phyloP scores from a whole-genome alignment of 2,797 vertebrate genomes.

The Carduelis carduelis region DNA sequence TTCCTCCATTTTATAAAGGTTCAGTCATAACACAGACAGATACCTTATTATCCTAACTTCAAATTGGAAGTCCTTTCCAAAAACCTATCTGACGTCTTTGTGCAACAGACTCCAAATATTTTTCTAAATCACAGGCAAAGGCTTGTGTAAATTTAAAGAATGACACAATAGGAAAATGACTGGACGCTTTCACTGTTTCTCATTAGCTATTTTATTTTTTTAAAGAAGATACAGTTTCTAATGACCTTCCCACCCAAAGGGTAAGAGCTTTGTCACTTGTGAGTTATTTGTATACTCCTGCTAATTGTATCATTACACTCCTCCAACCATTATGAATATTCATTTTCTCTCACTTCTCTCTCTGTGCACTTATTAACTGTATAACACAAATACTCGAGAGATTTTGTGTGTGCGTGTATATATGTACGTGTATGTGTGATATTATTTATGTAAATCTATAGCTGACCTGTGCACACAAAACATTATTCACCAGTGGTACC shows the following conservation, averaged over 20 bases:
- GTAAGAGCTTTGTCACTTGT: conserved; percentile 49
- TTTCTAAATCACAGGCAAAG: neutral
- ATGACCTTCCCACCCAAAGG: conserved; percentile 35
- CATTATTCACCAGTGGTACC: neutral
- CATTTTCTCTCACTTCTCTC: conserved; percentile 52
- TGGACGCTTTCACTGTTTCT: neutral
- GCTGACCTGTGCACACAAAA: conserved; percentile 1
- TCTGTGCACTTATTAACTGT: conserved; percentile 41
- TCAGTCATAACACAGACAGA: neutral
- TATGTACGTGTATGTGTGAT: neutral
- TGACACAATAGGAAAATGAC: neutral
- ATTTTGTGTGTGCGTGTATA: neutral
- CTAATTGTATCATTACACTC: conserved; percentile 59
- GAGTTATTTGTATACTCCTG: conserved; percentile 53
- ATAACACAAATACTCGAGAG: conserved; percentile 14
- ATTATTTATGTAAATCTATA: conserved; percentile 4
- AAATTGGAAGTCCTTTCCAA: neutral
- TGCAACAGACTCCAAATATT: neutral
- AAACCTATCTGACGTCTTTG: neutral
- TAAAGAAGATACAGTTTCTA: neutral
- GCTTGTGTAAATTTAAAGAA: neutral
- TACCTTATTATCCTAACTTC: neutral
- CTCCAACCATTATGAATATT: conserved; percentile 54
- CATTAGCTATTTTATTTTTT: neutral
- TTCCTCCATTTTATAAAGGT: conserved; percentile 6